Evolutionary conservation across 2,888 invertebrate genomes (phyloP).

Genomic region (Lissonota sp.): DNA sequence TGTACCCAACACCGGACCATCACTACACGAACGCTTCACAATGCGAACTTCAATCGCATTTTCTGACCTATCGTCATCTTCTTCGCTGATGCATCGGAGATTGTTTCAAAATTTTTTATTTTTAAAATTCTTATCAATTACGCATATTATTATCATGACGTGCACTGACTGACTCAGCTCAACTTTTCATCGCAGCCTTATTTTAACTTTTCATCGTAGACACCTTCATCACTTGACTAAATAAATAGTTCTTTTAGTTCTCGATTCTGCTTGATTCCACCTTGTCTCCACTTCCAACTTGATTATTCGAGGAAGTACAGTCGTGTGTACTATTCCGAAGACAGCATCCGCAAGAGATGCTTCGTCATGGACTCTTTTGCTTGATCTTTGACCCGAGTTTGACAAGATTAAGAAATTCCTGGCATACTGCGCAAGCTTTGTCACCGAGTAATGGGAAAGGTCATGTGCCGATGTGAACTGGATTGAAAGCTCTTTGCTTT

Average conservation of each 20-base stretch:
- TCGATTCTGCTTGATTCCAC: constrained; percentile 7
- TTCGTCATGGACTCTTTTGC: neutral
- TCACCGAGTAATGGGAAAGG: constrained; percentile 1
- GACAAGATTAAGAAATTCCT: constrained; percentile 27
- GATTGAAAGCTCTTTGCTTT: constrained; percentile 24
- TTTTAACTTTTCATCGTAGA: no score
- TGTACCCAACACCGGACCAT: constrained; percentile 44
- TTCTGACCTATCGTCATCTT: neutral
- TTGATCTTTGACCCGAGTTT: neutral
- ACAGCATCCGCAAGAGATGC: neutral
- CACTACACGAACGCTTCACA: constrained; percentile 34
- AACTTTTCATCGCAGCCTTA: no score
- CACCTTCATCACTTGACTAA: neutral
- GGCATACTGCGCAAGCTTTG: constrained; percentile 31
- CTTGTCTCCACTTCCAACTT: constrained; percentile 4
- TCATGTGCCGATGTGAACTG: constrained; percentile 36
- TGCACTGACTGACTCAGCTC: no score
- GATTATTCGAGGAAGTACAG: constrained; percentile 5
- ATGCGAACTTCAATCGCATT: constrained; percentile 25
- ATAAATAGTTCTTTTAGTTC: neutral
- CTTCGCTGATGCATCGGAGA: no score
- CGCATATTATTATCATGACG: no score
- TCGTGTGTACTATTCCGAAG: constrained; percentile 3
- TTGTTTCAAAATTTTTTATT: no score
- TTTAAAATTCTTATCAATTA: no score